Evolutionary conservation across 2,888 invertebrate species (phyloP).

Genomic region (Seira sanloemensis): DNA sequence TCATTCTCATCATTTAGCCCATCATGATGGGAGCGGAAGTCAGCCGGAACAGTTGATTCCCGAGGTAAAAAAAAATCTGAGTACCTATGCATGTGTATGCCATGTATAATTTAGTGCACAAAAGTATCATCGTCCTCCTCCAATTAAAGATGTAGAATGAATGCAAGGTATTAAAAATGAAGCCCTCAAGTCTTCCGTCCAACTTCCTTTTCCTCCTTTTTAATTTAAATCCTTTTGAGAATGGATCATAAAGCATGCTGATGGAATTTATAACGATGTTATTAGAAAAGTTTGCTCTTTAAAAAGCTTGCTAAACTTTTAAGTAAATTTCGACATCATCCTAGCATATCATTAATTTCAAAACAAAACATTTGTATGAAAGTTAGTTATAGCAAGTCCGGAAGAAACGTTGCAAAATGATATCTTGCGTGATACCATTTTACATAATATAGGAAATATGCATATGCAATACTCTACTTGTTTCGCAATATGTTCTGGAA

Average conservation of each 20-base stretch:
- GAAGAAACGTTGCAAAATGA: too few species aligned
- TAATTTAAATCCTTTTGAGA: neutral
- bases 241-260: neutral
- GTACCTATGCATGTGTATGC: too few species aligned
- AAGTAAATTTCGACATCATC: neutral
- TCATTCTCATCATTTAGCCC: too few species aligned
- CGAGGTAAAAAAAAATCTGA: constrained; percentile 44
- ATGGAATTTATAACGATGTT: neutral
- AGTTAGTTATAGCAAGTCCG: neutral
- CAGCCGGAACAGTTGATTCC: constrained; percentile 58
- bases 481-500: too few species aligned
- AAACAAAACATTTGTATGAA: neutral
- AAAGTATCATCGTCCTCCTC: neutral
- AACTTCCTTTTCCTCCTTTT: neutral
- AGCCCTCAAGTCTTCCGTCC: neutral
- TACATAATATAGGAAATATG: neutral
- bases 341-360: too few species aligned
- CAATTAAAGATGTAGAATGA: neutral
- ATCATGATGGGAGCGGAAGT: constrained; percentile 30
- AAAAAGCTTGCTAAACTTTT: neutral
- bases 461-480: neutral
- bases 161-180: neutral
- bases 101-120: too few species aligned
- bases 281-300: neutral
- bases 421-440: too few species aligned